Conservation (phyloP, 1,140 invertebrate genomes). For the Pogonomyrmex californicus region DNA sequence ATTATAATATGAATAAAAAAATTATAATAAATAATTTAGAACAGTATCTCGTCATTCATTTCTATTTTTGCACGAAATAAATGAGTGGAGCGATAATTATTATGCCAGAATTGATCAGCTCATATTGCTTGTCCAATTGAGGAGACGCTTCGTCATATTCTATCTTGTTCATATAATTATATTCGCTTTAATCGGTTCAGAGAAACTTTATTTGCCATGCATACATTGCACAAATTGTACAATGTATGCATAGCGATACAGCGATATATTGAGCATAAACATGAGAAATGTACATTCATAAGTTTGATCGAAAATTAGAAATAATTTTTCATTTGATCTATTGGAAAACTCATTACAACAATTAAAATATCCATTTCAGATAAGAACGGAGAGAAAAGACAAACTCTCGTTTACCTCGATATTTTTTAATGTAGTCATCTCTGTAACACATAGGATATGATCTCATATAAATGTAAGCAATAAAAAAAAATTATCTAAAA, state of each 20-base stretch:
- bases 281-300: not conserved
- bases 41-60: not conserved
- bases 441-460: not conserved
- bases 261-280: not conserved
- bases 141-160: not conserved
- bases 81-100: not conserved
- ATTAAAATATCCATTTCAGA: not conserved
- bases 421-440: not conserved
- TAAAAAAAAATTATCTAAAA: not conserved
- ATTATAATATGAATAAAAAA: constrained; percentile 32
- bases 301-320: not conserved
- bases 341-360: not conserved
- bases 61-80: not conserved
- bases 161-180: not conserved
- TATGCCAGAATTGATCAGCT: not conserved
- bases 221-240: constrained; percentile 18
- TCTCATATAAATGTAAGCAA: not conserved
- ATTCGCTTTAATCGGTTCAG: constrained; percentile 4
- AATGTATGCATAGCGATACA: not conserved
- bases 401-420: not conserved
- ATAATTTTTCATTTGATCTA: not conserved
- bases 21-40: constrained; percentile 12
- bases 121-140: not conserved
- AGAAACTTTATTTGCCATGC: constrained; percentile 24
- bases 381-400: not conserved